Evolutionary conservation across 2,797 vertebrate genomes (phyloP).

Genomic region (Chiroxiphia lanceolata): DNA sequence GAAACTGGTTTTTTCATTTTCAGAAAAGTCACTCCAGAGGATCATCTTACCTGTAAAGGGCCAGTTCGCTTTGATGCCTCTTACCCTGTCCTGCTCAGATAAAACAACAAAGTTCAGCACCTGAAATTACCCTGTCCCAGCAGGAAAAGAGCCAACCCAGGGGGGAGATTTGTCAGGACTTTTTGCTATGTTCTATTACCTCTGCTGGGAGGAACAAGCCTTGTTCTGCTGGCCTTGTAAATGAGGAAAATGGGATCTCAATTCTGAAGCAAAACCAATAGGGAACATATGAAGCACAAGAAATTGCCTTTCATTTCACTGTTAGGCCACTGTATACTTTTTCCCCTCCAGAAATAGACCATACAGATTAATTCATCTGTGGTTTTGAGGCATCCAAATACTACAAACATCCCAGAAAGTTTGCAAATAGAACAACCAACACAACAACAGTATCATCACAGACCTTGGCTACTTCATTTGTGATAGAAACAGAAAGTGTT

Average conservation of each 20-base stretch:
- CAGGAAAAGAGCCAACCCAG: neutral
- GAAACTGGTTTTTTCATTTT: neutral
- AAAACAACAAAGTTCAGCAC: neutral
- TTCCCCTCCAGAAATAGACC: neutral
- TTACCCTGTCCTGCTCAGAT: neutral
- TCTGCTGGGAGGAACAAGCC: neutral
- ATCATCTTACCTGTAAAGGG: neutral
- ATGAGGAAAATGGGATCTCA: neutral
- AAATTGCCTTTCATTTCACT: neutral
- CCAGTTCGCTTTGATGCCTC: neutral
- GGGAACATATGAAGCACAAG: neutral
- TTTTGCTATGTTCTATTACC: neutral
- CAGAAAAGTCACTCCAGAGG: neutral
- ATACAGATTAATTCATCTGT: neutral
- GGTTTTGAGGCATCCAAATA: neutral
- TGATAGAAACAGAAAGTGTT: fast-evolving
- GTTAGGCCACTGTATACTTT: neutral
- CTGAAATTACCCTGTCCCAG: neutral
- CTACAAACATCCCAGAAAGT: neutral
- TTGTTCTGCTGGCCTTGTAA: neutral
- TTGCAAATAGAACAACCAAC: neutral
- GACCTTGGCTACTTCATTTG: neutral
- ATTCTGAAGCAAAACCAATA: neutral
- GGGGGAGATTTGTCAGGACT: neutral
- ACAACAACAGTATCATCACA: neutral